Percentiles rank a stretch among this genome's conserved stretches.
Evolutionary conservation across 2,113 vertebrate species (phyloP).

Genomic region (Hypanus sabinus): DNA sequence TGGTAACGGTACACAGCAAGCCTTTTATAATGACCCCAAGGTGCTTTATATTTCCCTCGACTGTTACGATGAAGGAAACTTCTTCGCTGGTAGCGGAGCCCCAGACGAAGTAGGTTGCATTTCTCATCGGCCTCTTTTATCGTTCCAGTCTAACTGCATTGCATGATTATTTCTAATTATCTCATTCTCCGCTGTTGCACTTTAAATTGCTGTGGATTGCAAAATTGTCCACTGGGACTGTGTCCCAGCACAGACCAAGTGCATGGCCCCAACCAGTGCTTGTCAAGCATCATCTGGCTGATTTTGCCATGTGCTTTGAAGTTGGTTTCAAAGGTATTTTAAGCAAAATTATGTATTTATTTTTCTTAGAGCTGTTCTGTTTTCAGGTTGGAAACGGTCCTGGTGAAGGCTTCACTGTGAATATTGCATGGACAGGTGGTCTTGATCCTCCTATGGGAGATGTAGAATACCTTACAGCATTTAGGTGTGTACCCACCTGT

Average conservation of each 20-base stretch:
- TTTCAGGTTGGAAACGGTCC: slow-evolving; percentile 58
- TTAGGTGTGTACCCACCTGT: slow-evolving; percentile 57
- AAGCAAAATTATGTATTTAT: slow-evolving; percentile 47
- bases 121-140: slow-evolving; percentile 74
- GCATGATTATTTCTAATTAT: slow-evolving; percentile 77
- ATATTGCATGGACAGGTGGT: slow-evolving; percentile 78
- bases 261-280: slow-evolving; percentile 60
- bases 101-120: slow-evolving; percentile 92
- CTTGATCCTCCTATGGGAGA: slow-evolving; percentile 67
- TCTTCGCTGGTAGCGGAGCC: slow-evolving; percentile 81
- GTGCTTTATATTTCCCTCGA: slow-evolving; percentile 86
- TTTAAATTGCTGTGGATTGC: slow-evolving; percentile 76
- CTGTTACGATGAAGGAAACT: slow-evolving; percentile 86
- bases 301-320: slow-evolving; percentile 69
- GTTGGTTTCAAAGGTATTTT: slow-evolving; percentile 62
- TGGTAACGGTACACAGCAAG: slow-evolving; percentile 82
- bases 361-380: slow-evolving; percentile 47
- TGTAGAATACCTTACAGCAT: slow-evolving; percentile 65
- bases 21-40: slow-evolving; percentile 79
- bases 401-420: slow-evolving; percentile 63
- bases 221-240: slow-evolving; percentile 62
- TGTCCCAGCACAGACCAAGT: slow-evolving; percentile 61
- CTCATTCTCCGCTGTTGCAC: slow-evolving; percentile 68
- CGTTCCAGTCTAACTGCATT: slow-evolving; percentile 69
- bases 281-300: slow-evolving; percentile 55